Conservation (phyloP, 2,888 invertebrate genomes). For the Autographa gamma region DNA sequence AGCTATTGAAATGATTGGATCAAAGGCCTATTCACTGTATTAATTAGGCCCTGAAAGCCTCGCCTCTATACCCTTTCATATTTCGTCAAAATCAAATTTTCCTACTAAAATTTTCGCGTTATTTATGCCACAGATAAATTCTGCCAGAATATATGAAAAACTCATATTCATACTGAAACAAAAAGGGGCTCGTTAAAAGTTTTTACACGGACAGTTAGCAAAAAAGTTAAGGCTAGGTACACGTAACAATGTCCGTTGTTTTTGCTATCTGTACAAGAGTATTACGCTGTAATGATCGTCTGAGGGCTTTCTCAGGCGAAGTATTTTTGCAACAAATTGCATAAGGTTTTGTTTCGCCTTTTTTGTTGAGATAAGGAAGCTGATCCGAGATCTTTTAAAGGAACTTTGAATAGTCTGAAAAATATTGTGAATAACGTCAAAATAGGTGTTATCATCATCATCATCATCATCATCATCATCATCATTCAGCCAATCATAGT, state of each 20-base stretch:
- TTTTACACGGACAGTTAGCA: conserved; percentile 43
- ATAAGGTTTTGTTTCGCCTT: conserved; percentile 25
- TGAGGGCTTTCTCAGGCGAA: conserved; percentile 40
- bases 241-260: conserved; percentile 45
- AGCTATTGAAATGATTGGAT: background rate
- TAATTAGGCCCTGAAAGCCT: conserved; percentile 1
- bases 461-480: no score
- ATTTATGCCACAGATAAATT: background rate
- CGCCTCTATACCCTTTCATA: background rate
- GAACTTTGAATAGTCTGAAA: background rate
- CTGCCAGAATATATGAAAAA: background rate
- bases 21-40: background rate
- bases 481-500: no score
- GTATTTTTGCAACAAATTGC: conserved; percentile 34
- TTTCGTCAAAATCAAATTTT: background rate
- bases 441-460: no score
- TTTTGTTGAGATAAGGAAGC: background rate
- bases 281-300: conserved; percentile 45
- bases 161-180: conserved; percentile 43
- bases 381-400: background rate
- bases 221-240: conserved; percentile 36
- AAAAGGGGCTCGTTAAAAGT: conserved; percentile 56
- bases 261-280: conserved; percentile 45
- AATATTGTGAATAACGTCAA: no score
- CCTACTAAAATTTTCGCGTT: background rate